Evolutionary conservation across 1,140 invertebrate genomes (phyloP), one percentile per base, ranked within the genome.

Genomic region (Nephila pilipes): DNA sequence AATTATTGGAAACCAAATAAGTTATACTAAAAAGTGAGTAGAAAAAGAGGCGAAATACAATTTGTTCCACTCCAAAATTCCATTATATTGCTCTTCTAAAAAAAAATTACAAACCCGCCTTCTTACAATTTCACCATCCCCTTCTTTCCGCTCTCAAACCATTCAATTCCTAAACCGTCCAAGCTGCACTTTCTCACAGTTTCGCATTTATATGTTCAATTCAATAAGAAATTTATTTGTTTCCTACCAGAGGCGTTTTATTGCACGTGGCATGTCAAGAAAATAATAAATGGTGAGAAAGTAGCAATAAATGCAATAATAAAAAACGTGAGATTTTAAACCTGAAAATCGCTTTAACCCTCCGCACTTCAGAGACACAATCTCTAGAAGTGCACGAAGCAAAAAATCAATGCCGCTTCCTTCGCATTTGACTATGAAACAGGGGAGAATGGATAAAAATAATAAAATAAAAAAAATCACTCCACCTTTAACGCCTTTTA

Each of bases 291-390:
- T 81, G 32, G 55, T 32, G 57, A 83, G 65, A 83, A 81, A 81
- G 38, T 36, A n/a, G 14, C n/a, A 18, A 32, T 22, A 20, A 16
- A 75, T 75, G 29, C 65, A 65, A 65, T 25, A 87, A 69, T 22
- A 87, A 90, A 90, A 79, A 81, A 90, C 57, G 32, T 55, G 69
- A 81, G 69, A 63, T 81, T 90, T 90, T 90, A 90, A 90, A 90
- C 69, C 75, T 60, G 69, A 81, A 90, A 90, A 90, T 90, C 75
- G 75, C 89, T 90, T 90, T 81, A 90, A 90, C 89, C 89, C 79
- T 46, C 79, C 32, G n/a, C 75, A 60, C 54, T 55, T 60, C 65
- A 54, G 22, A 60, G 85, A 88, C 1, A 55, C 63, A 88, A 89
- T 79, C 69, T 57, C 25, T 18, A n/a, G 8, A 58, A 60, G 55